Evolutionary conservation across 2,113 vertebrate genomes (phyloP).

Genomic region (Nothoprocta pentlandii): DNA sequence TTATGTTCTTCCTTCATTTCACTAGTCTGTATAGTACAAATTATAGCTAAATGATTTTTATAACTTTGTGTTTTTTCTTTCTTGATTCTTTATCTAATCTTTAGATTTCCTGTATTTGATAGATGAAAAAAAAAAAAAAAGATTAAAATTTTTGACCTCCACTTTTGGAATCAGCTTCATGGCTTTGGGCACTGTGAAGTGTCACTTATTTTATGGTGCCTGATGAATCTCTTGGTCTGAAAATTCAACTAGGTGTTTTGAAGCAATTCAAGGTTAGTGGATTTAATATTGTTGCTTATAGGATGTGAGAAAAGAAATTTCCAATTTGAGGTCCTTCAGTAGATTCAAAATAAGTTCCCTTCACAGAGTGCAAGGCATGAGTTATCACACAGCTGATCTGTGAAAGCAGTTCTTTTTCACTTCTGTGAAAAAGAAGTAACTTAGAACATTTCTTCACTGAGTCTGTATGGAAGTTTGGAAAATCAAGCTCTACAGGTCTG

Average conservation of each 20-base stretch:
- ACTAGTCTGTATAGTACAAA: background rate
- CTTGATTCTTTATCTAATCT: accelerated
- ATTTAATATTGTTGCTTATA: background rate
- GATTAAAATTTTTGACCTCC: background rate
- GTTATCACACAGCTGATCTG: background rate
- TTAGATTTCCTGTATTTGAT: background rate
- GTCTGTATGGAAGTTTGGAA: background rate
- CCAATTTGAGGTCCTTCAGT: background rate
- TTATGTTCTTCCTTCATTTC: background rate
- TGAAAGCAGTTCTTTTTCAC: background rate
- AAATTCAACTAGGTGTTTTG: background rate
- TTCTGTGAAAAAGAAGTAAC: background rate
- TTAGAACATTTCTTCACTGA: background rate
- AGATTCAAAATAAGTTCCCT: background rate
- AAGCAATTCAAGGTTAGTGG: background rate
- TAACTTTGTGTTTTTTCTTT: background rate
- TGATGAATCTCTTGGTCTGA: background rate
- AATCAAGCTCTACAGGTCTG: background rate
- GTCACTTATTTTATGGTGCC: background rate
- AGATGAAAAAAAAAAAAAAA: background rate
- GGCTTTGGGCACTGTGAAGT: accelerated
- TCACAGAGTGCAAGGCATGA: background rate
- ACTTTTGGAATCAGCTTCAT: background rate
- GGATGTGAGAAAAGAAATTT: background rate
- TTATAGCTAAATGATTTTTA: background rate